Base-by-base conservation (phyloP, 2,113 vertebrate genomes). In the Ceyx melanurus region DNA sequence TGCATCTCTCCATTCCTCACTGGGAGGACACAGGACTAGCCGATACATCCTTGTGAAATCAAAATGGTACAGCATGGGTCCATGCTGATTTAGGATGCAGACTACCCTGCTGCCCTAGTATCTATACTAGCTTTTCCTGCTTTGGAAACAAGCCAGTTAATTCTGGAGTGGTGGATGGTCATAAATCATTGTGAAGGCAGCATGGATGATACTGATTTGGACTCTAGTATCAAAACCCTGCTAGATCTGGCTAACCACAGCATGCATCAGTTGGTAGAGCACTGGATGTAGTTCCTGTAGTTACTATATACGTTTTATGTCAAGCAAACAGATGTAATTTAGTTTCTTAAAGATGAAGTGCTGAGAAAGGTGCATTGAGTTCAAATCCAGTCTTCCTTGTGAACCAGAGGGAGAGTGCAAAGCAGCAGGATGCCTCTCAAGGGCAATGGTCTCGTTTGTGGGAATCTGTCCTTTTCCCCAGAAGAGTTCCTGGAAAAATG, bases 161-260 rank as follows among this genome's bases (percentile, higher is more conserved):
- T 93, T 85, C 62, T 82, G 67, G 79, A 88, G n/a, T 13, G 7
- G 64, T 70, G 28, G 11, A 42, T 70, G 48, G 61, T 61, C 81
- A 60, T 90, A 78, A 89, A 93, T 90, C 91, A 74, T 6, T 64
- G 51, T 82, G 89, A 84, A 90, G 53, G 40, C 56, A 83, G 68
- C 0, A 0, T 23, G 61, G 56, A 40, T 67, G 60, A 72, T 15
- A 64, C 62, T 9, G 45, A 85, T 82, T 66, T 42, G 57, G 61
- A 29, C 21, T 16, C 14, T 58, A 56, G 43, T 18, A 76, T 43
- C 48, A 50, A 85, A 89, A 70, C 50, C 67, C 43, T 22, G 18
- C 70, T 82, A 71, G 46, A 26, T 75, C 21, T 61, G 31, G 35
- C 45, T 85, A 33, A 48, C 60, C n/a, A 68, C 20, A 46, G 29